Conservation (phyloP, 2,888 invertebrate species). For the Cataglyphis livida region DNA sequence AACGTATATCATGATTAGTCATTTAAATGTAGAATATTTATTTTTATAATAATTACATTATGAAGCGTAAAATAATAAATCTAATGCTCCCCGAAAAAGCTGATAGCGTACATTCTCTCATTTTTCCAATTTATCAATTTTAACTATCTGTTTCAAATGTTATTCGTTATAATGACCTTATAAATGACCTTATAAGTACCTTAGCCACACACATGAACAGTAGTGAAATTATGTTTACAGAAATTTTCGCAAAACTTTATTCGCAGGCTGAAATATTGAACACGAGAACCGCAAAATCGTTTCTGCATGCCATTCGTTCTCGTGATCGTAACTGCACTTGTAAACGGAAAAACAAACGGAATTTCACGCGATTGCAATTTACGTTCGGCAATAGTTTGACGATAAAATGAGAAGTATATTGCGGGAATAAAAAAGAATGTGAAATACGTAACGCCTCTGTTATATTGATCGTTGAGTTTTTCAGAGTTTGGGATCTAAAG, state of each 20-base stretch:
- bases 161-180: neutral
- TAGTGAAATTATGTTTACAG: neutral
- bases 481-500: neutral
- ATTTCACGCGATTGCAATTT: conserved; percentile 40
- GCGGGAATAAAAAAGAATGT: neutral
- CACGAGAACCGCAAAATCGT: conserved; percentile 4
- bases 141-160: neutral
- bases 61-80: neutral
- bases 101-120: neutral
- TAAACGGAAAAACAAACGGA: conserved; percentile 20
- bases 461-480: conserved; percentile 2
- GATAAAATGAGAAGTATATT: conserved; percentile 19
- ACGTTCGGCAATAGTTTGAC: conserved; percentile 10
- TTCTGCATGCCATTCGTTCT: neutral
- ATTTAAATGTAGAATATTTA: neutral
- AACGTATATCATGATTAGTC: neutral
- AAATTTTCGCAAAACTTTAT: conserved; percentile 22
- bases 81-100: neutral
- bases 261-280: neutral
- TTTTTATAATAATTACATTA: conserved; percentile 9
- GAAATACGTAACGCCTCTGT: conserved; percentile 7
- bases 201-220: neutral
- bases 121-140: neutral
- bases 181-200: too few species aligned
- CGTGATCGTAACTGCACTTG: conserved; percentile 14